phyloP scores from a whole-genome alignment of 2,888 invertebrate species.

The Sarcophaga subvicina region DNA sequence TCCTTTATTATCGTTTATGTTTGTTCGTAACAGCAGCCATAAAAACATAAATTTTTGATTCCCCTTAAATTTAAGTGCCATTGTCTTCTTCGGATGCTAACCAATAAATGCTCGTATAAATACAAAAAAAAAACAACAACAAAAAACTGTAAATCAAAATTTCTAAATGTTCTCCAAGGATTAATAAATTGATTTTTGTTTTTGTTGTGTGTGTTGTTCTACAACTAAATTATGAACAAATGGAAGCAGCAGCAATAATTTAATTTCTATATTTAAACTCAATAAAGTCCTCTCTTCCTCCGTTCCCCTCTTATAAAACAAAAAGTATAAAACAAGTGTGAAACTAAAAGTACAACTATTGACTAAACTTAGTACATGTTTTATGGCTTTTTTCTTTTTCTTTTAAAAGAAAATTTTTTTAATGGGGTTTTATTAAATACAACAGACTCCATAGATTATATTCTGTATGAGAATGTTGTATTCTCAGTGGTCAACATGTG shows the following conservation, averaged over 20 bases:
- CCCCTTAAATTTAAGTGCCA: not conserved
- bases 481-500: not conserved
- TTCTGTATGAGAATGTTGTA: not conserved
- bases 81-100: not conserved
- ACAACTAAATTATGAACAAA: conserved; percentile 44
- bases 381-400: not conserved
- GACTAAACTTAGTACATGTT: conserved; percentile 36
- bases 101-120: not conserved
- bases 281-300: conserved; percentile 17
- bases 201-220: not conserved
- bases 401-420: not conserved
- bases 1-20: conserved; percentile 14
- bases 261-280: conserved; percentile 63
- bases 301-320: not conserved
- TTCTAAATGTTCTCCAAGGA: conserved; percentile 67
- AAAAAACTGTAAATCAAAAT: conserved; percentile 52
- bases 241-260: conserved; percentile 44
- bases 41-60: conserved; percentile 21
- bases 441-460: not conserved
- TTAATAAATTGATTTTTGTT: conserved; percentile 57
- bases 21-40: not conserved
- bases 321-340: not conserved
- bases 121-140: conserved; percentile 8
- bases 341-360: conserved; percentile 21
- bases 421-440: not conserved